Percentiles rank a stretch among this genome's conserved stretches.
Evolutionary conservation across 2,797 vertebrate species (phyloP).

Genomic region (Tapera naevia): DNA sequence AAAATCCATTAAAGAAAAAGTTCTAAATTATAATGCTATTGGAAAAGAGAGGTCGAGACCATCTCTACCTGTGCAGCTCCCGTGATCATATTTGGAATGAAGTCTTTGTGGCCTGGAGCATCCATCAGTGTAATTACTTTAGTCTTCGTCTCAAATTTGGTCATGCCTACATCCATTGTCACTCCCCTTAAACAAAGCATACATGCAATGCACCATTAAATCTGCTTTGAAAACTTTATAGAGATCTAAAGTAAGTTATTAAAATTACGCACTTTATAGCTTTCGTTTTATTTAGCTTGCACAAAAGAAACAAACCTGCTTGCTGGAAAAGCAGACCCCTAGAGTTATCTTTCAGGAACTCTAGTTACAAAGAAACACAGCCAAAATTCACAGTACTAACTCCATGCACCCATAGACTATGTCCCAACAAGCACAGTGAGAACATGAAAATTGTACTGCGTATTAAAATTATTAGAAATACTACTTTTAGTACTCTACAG

Average conservation of each 20-base stretch:
- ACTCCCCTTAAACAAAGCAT: constrained; percentile 86
- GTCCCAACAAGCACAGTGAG: not conserved
- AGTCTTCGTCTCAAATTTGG: constrained; percentile 93
- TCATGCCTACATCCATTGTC: constrained; percentile 99
- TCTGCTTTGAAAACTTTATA: not conserved
- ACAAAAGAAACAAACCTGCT: not conserved
- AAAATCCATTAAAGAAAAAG: not conserved
- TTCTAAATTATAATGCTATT: not conserved
- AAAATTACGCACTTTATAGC: not conserved
- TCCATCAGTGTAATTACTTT: constrained; percentile 98
- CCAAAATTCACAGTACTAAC: not conserved
- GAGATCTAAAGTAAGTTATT: not conserved
- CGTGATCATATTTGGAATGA: constrained; percentile 99
- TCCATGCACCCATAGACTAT: not conserved
- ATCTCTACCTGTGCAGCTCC: constrained; percentile 94
- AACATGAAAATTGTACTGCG: not conserved
- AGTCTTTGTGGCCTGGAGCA: constrained; percentile 97
- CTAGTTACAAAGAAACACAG: not conserved
- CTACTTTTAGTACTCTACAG: not conserved
- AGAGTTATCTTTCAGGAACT: not conserved
- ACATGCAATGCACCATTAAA: not conserved
- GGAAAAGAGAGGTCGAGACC: not conserved
- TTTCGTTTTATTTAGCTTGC: not conserved
- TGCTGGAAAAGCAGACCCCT: not conserved
- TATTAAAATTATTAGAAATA: not conserved